Evolutionary conservation across 2,113 vertebrate genomes (phyloP).

Genomic region (Leptobrachium leishanense): DNA sequence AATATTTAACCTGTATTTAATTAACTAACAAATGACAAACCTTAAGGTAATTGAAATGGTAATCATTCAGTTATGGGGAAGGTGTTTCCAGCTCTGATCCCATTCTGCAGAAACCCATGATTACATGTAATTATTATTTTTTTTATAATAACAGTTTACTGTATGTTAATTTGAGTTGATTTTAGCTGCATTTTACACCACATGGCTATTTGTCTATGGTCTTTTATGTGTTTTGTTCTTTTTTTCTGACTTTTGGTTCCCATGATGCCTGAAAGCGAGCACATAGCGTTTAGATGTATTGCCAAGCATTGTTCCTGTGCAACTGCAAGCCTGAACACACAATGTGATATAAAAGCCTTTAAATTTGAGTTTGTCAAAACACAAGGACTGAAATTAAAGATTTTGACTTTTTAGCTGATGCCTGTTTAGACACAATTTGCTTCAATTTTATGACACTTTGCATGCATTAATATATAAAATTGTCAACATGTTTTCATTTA

Average conservation of each 20-base stretch:
- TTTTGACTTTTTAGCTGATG: background rate
- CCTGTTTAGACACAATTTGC: background rate
- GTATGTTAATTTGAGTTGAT: too few species aligned
- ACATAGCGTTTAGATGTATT: background rate
- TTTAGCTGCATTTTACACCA: too few species aligned
- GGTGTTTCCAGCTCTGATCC: too few species aligned
- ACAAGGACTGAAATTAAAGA: background rate
- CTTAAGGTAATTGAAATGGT: too few species aligned
- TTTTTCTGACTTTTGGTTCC: background rate
- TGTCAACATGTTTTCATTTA: constrained; percentile 20
- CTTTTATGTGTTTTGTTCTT: background rate
- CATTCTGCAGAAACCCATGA: too few species aligned
- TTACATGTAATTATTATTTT: too few species aligned
- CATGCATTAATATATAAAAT: constrained; percentile 17
- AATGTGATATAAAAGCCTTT: background rate
- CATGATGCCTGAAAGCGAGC: background rate
- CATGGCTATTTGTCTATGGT: too few species aligned
- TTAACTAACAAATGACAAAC: too few species aligned
- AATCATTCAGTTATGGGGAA: too few species aligned
- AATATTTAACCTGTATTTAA: too few species aligned
- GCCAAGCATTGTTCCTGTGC: background rate
- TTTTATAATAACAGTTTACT: too few species aligned
- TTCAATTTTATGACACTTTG: background rate
- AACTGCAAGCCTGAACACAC: background rate
- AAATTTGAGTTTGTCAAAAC: background rate